Evolutionary conservation across 2,888 invertebrate genomes (phyloP), one percentile per base, ranked within the genome.

Genomic region (Ypsolopha sequella): DNA sequence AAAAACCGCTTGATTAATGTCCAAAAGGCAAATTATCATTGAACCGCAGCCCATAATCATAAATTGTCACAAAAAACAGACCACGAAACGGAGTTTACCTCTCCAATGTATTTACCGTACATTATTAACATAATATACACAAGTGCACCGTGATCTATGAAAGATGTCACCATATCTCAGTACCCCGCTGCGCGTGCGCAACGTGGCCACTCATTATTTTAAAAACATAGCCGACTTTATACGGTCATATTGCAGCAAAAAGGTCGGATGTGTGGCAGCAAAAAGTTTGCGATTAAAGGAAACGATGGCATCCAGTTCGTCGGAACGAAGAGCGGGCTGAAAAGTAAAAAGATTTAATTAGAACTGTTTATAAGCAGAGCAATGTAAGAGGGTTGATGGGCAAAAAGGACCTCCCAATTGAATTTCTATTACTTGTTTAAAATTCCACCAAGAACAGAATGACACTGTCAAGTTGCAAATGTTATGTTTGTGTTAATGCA

Each of bases 141-240:
- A 49, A 53, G 52, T 51, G 55, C 54, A 47, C 43, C 50, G 57
- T 66, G 66, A 67, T 65, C 61, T 65, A 66, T 59, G 63, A 55
- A 52, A 48, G 48, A 47, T 54, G 63, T 64, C 64, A 54, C 59
- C 58, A 55, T 65, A 64, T 58, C 53, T 66, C 61, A 66, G 53
- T 56, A 48, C 58, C 69, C 68, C 59, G 67, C 66, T 61, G 68
- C 56, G 67, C 59, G 52, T 49, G 60, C 58, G 56, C 61, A 33
- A 10, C 50, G 54, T 46, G 56, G 56, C 55, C 59, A 58, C 63
- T 64, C 65, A 60, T 66, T 54, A 54, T 54, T 55, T 53, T 56
- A 52, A 53, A 56, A 58, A 55, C 52, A 53, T 53, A 51, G 50
- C 48, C 46, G 24, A 51, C 49, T 49, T 39, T 49, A 49, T 49